Evolutionary conservation across 2,797 vertebrate species (phyloP).

Genomic region (Xiphophorus birchmanni): DNA sequence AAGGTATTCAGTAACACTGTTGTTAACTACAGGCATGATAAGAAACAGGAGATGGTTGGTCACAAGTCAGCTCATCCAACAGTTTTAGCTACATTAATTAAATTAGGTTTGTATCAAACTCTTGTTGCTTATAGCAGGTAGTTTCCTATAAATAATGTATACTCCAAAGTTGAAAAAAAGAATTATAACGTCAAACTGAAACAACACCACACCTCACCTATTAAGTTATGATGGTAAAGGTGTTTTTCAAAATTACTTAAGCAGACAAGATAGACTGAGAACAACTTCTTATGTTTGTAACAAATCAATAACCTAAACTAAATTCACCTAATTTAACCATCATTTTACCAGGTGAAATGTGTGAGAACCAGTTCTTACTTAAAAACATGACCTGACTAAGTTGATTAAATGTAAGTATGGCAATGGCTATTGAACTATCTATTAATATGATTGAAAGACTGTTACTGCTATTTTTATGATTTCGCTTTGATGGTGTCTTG

Average conservation of each 20-base stretch:
- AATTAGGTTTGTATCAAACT: neutral
- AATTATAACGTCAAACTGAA: neutral
- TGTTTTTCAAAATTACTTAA: neutral
- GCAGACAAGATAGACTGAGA: neutral
- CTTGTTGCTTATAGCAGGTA: neutral
- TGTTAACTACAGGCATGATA: neutral
- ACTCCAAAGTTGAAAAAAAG: neutral
- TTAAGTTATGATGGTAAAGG: neutral
- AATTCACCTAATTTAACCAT: neutral
- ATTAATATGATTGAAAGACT: neutral
- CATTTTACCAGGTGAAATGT: neutral
- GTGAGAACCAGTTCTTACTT: neutral
- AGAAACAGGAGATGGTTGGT: neutral
- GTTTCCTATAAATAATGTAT: neutral
- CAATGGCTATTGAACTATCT: neutral
- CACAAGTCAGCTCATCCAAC: neutral
- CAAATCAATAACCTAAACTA: neutral
- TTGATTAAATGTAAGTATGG: neutral
- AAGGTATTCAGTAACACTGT: neutral
- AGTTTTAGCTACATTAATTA: neutral
- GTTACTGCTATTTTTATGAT: neutral
- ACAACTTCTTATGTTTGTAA: neutral
- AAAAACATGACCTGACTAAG: neutral
- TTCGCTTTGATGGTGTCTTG: neutral
- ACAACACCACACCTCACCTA: neutral